phyloP scores from a whole-genome alignment of 2,113 vertebrate species.

The Ascaphus truei region DNA sequence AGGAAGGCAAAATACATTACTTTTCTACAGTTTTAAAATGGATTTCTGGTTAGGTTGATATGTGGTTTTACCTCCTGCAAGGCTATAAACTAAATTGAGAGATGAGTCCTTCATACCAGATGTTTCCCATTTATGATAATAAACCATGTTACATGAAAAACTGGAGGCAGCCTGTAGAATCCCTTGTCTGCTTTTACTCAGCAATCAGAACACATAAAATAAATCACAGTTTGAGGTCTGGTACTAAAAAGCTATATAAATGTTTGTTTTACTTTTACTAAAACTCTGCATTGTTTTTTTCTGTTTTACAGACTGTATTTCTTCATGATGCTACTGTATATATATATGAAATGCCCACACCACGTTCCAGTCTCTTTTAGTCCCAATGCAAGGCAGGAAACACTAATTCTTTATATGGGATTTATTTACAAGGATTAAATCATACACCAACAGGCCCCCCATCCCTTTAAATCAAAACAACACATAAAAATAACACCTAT shows the following conservation, averaged over 20 bases:
- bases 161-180: slow-evolving; percentile 15
- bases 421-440: too few species aligned
- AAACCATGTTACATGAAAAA: slow-evolving; percentile 4
- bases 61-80: slow-evolving; percentile 17
- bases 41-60: not conserved
- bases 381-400: too few species aligned
- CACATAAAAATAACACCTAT: too few species aligned
- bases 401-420: too few species aligned
- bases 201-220: slow-evolving; percentile 12
- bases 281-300: too few species aligned
- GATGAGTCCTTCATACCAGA: slow-evolving; percentile 22
- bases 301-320: too few species aligned
- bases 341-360: too few species aligned
- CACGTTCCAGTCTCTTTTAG: too few species aligned
- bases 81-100: slow-evolving; percentile 27
- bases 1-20: not conserved
- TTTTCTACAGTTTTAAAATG: not conserved
- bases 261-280: too few species aligned
- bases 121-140: slow-evolving; percentile 35
- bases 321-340: too few species aligned
- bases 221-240: not conserved
- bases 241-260: not conserved
- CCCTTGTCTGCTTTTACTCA: not conserved
- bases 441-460: too few species aligned
- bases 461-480: too few species aligned